Evolutionary conservation across 2,888 invertebrate genomes (phyloP), one percentile per base, ranked within the genome.

Genomic region (Eurytoma californica): DNA sequence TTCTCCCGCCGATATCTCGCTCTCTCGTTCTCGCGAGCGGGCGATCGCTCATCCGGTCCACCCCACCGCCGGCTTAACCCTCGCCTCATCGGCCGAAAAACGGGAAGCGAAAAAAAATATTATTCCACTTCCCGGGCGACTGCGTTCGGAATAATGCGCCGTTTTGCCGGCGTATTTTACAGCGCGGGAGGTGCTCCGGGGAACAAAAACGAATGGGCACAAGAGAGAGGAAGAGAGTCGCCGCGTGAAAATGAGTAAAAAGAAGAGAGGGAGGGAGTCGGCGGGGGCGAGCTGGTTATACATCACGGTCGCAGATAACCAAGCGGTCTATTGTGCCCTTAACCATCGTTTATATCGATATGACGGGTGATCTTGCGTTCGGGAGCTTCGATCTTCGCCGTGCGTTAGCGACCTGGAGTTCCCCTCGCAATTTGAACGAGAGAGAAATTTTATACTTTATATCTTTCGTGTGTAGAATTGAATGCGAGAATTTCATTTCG

Each of bases 281-380:
- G 24, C 24, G 24, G 80, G 79, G 61, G 60, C 63, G 20, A 20
- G 1, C 80, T 80, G 83, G 83, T 82, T 83, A 82, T 84, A 84
- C 83, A 84, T 85, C 84, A 84, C 81, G 70, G 76, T 67, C 79
- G 79, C 82, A 83, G 84, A 85, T 85, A 85, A 84, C 84, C 83
- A 81, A 83, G 82, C 82, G 76, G 82, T 83, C 84, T 83, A 85
- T 84, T 84, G 84, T 85, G 82, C 82, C 82, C 77, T 83, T 82
- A 83, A 84, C 83, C 84, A 84, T 85, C 83, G 83, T 84, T 84
- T 84, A 83, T 83, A 84, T 83, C 81, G 83, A 84, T 83, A 84
- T 83, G 84, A 85, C 83, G 83, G 83, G 83, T 81, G 83, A 84
- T 84, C 82, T 75, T 51, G 57, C 30, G 53, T 53, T 7, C 16